Conservation (phyloP, 2,888 invertebrate species). For the Coelopa pilipes region DNA sequence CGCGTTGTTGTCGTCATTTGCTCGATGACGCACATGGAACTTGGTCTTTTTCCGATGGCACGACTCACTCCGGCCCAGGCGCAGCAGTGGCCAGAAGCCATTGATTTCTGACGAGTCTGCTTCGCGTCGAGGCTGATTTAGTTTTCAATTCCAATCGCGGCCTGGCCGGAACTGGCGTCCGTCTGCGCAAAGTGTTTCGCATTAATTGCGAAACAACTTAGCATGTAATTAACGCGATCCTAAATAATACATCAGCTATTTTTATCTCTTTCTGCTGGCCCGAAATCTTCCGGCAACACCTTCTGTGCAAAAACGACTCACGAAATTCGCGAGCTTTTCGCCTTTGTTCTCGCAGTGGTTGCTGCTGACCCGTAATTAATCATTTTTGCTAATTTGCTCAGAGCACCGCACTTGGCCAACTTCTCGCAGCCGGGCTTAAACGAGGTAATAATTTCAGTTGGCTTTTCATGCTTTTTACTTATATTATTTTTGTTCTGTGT, state of each 20-base stretch:
- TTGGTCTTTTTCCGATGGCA: too few relatives aligned
- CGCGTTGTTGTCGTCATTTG: too few relatives aligned
- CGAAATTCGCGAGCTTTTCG: not conserved
- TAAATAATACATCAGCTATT: conserved; percentile 10
- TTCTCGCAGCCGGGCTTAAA: not conserved
- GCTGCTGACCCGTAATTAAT: conserved; percentile 9
- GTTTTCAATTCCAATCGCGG: too few relatives aligned
- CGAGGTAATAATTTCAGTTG: not conserved
- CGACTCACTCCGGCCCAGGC: too few relatives aligned
- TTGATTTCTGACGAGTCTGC: too few relatives aligned
- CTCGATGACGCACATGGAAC: too few relatives aligned
- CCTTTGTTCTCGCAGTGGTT: too few relatives aligned
- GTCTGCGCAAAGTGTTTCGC: conserved; percentile 20
- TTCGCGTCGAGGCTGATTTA: too few relatives aligned
- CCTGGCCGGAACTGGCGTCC: not conserved
- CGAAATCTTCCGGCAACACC: conserved; percentile 40
- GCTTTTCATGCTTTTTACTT: too few relatives aligned
- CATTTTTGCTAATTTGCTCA: conserved; percentile 9
- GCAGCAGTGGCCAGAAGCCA: too few relatives aligned
- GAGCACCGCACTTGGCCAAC: not conserved
- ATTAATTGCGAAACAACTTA: conserved; percentile 58
- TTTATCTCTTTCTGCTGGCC: too few relatives aligned
- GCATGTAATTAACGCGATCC: conserved; percentile 60
- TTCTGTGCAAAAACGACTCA: conserved; percentile 22
- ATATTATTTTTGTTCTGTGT: too few relatives aligned